Base-by-base conservation (phyloP, 2,888 invertebrate genomes). In the Nomada fabriciana region DNA sequence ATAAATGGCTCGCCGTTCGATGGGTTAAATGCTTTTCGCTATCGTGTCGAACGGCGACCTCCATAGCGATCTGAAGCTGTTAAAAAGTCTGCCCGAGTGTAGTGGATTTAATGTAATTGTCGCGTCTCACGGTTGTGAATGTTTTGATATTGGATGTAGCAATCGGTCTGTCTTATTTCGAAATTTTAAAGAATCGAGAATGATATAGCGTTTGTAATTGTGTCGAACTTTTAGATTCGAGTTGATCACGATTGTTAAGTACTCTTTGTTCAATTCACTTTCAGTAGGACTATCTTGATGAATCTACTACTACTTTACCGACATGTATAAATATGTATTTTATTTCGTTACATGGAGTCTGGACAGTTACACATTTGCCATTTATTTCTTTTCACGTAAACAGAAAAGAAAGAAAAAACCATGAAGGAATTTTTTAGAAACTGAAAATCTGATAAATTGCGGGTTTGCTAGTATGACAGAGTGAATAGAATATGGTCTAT, bases 1-100 rank as follows among this genome's bases (percentile, higher is more conserved):
- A 81, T 83, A 83, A 81, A 85, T 81, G 68, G 50, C 53, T 29
- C 25, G 60, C 9, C 15, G 50, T 20, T 61, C 55, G 64, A 65
- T 13, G 29, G 43, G 72, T 77, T 77, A 83, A 72, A 61, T 43
- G 61, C 47, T 47, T 3, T 25, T 25, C 13, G 25, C 43, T 25
- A 55, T 55, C 68, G 18, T 10, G 18, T 18, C 55, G 11, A 55
- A 59, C 11, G 42, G 50, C 3, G 20, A 52, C 52, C 0, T 50
- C 50, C 47, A 18, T 47, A 4, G 47, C 47, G 47, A 15, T 47
- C 47, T 15, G 15, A 47, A 47, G 43, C 4, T 2, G 18, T n/a
- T 52, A 11, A n/a, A 25, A 52, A 20, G 7, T 52, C 25, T 7
- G 1, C 7, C 7, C n/a, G n/a, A 52, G 10, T 10, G 29, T 64